A percentile compares a stretch with the other conserved stretches of the same genome.
phyloP scores from a whole-genome alignment of 1,140 invertebrate species.

The Drosophila serrata region DNA sequence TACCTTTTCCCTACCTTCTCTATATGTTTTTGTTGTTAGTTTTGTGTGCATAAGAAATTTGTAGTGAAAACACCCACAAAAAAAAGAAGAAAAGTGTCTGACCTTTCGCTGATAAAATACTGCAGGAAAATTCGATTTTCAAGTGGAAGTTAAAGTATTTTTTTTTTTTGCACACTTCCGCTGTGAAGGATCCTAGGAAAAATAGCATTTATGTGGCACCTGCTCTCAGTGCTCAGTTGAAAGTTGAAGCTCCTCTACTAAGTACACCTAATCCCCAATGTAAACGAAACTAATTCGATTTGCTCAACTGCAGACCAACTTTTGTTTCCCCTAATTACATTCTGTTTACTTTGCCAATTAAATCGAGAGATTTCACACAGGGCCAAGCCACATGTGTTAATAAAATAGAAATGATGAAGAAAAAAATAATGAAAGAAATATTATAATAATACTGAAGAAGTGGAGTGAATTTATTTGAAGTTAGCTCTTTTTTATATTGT shows the following conservation, averaged over 20 bases:
- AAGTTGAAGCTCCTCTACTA: constrained; percentile 15
- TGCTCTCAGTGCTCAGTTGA: constrained; percentile 5
- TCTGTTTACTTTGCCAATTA: constrained; percentile 56
- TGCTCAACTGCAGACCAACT: constrained; percentile 54
- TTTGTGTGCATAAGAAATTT: constrained; percentile 61
- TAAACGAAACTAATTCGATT: constrained; percentile 76
- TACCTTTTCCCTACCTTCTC: constrained; percentile 37
- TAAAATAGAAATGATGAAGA: background rate
- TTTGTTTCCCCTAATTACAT: constrained; percentile 44
- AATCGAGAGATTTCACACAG: constrained; percentile 17
- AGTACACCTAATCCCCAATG: constrained; percentile 65
- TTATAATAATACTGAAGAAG: background rate
- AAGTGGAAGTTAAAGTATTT: constrained; percentile 11
- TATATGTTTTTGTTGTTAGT: constrained; percentile 44
- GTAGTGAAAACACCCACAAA: constrained; percentile 17
- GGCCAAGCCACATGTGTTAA: constrained; percentile 2
- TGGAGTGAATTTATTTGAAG: constrained; percentile 30
- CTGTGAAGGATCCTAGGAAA: background rate
- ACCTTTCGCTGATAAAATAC: constrained; percentile 31
- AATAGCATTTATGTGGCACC: constrained; percentile 43
- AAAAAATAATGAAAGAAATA: background rate
- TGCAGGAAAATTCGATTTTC: constrained; percentile 30
- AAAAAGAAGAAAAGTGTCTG: constrained; percentile 20
- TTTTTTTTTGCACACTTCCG: constrained; percentile 24
- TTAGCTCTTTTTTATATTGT: constrained; percentile 14